Evolutionary conservation across 2,113 vertebrate species (phyloP).

Genomic region (Corynorhinus townsendii): DNA sequence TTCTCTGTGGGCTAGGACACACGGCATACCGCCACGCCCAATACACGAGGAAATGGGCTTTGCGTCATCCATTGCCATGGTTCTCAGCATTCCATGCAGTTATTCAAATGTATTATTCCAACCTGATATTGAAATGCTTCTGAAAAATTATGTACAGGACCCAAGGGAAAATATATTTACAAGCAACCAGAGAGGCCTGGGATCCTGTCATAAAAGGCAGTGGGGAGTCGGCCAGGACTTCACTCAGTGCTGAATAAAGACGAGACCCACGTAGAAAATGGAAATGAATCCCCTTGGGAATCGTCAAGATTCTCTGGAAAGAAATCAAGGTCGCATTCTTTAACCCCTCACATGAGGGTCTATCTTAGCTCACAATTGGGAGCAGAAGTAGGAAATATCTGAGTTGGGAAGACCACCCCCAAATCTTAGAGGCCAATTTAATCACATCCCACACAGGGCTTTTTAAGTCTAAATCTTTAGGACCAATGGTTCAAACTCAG

Average conservation of each 20-base stretch:
- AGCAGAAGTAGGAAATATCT: slow-evolving; percentile 3
- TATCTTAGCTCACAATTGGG: not conserved
- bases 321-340: slow-evolving; percentile 20
- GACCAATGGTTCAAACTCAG: not conserved
- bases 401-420: not conserved
- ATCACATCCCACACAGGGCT: not conserved
- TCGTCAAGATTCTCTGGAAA: slow-evolving; percentile 24
- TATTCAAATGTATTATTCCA: not conserved
- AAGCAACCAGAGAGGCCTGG: not conserved
- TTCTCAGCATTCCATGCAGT: not conserved
- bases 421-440: not conserved
- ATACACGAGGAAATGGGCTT: not conserved
- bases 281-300: slow-evolving; percentile 26
- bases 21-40: accelerated
- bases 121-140: not conserved
- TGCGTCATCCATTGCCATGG: not conserved
- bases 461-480: not conserved
- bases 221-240: not conserved
- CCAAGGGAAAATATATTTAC: not conserved
- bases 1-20: not conserved
- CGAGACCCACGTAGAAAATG: slow-evolving; percentile 4
- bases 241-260: not conserved
- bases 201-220: not conserved
- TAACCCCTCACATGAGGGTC: not conserved
- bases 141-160: not conserved